phyloP scores from a whole-genome alignment of 2,888 invertebrate genomes.

The Pterostichus madidus region DNA sequence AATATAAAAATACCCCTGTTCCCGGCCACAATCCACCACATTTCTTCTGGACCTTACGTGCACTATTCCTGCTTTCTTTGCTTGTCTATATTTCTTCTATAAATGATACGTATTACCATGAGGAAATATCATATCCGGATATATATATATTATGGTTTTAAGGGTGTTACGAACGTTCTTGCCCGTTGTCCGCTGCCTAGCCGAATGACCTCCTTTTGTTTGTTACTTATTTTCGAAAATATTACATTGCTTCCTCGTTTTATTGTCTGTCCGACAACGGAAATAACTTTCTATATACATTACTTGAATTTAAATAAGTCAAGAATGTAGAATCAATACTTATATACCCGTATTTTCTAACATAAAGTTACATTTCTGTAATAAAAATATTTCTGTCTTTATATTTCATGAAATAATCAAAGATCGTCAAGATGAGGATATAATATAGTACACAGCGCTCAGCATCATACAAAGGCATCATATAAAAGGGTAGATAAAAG shows the following conservation, averaged over 20 bases:
- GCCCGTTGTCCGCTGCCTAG: background rate
- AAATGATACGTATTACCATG: conserved; percentile 65
- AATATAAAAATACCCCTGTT: conserved; percentile 59
- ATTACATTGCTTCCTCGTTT: conserved; percentile 32
- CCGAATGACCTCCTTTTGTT: conserved; percentile 24
- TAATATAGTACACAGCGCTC: too few relatives aligned
- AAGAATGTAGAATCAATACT: too few relatives aligned
- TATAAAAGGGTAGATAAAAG: too few relatives aligned
- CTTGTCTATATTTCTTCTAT: conserved; percentile 64
- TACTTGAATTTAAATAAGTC: conserved; percentile 15
- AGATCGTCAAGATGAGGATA: too few relatives aligned
- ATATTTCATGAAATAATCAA: too few relatives aligned
- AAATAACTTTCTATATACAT: conserved; percentile 28
- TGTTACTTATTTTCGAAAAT: conserved; percentile 26
- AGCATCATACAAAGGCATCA: too few relatives aligned
- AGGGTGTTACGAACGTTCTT: conserved; percentile 55
- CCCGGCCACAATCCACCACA: conserved; percentile 4
- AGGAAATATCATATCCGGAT: conserved; percentile 61
- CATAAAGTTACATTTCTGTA: too few relatives aligned
- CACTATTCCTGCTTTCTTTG: conserved; percentile 35
- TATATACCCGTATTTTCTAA: too few relatives aligned
- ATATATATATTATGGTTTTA: conserved; percentile 56
- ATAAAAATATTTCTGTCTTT: too few relatives aligned
- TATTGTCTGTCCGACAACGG: conserved; percentile 15
- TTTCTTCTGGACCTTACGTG: conserved; percentile 23